Conservation (phyloP, 2,797 vertebrate genomes). For the Ctenopoma kingsleyae region DNA sequence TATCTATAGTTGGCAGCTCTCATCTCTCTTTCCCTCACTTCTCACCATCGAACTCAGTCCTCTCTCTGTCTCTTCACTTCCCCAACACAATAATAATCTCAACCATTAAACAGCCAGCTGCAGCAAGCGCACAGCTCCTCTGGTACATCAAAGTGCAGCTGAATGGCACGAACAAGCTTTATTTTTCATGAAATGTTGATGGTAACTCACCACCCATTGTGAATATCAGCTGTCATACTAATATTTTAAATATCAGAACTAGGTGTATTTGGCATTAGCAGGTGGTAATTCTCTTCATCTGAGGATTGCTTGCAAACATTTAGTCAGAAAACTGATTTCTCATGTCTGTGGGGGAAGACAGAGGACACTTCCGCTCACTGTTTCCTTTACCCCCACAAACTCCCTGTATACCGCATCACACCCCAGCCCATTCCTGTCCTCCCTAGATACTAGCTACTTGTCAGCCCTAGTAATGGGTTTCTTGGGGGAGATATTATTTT, state of each 20-base stretch:
- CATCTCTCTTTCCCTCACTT: conserved; percentile 16
- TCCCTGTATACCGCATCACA: conserved; percentile 20
- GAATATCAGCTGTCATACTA: conserved; percentile 45
- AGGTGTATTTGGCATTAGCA: conserved; percentile 64
- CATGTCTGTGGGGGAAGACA: conserved; percentile 34
- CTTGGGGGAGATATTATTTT: conserved; percentile 86
- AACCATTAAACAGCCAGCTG: conserved; percentile 56
- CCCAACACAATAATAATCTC: conserved; percentile 45
- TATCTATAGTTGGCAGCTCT: conserved; percentile 32
- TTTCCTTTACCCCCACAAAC: conserved; percentile 57
- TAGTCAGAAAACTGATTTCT: conserved; percentile 50
- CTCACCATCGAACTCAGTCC: conserved; percentile 33
- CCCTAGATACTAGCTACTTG: conserved; percentile 74
- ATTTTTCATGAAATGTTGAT: conserved; percentile 58
- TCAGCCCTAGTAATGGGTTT: conserved; percentile 86
- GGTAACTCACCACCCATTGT: conserved; percentile 38
- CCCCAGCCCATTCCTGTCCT: conserved; percentile 52
- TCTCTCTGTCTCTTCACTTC: conserved; percentile 34
- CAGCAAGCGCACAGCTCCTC: conserved; percentile 42
- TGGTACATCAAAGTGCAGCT: conserved; percentile 53
- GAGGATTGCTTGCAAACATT: conserved; percentile 68
- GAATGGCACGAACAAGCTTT: conserved; percentile 60
- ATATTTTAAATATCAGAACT: conserved; percentile 54
- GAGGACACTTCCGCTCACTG: conserved; percentile 64
- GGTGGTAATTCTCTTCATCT: conserved; percentile 66